Conservation (phyloP, 1,140 invertebrate genomes). For the Zaprionus davidi region DNA sequence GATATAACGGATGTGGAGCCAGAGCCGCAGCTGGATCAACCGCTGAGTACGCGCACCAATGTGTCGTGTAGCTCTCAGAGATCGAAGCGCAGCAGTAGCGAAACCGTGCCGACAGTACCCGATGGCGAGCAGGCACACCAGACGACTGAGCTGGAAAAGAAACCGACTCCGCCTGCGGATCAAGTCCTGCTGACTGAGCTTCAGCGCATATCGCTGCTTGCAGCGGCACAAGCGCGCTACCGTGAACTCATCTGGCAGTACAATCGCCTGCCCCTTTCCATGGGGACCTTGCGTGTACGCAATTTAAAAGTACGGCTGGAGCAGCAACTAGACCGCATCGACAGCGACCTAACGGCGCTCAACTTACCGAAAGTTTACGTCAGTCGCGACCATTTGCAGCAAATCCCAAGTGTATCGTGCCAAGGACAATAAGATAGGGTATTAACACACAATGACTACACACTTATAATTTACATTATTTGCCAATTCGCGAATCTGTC, state of each 20-base stretch:
- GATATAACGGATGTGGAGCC: slow-evolving; percentile 60
- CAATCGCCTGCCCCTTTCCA: slow-evolving; percentile 60
- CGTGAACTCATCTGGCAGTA: slow-evolving; percentile 55
- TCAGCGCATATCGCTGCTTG: slow-evolving; percentile 34
- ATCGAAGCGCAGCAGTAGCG: background rate
- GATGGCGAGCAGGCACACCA: background rate
- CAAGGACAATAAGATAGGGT: background rate
- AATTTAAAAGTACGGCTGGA: slow-evolving; percentile 59
- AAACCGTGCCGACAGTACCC: background rate
- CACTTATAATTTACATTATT: background rate
- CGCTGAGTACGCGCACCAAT: slow-evolving; percentile 11
- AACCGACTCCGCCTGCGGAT: background rate
- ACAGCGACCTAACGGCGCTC: slow-evolving; percentile 47
- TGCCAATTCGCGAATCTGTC: too few species aligned
- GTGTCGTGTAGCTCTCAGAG: slow-evolving; percentile 6
- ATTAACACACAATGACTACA: slow-evolving; percentile 1
- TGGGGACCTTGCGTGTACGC: slow-evolving; percentile 61
- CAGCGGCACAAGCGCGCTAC: slow-evolving; percentile 33
- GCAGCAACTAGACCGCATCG: slow-evolving; percentile 57
- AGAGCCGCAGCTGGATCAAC: slow-evolving; percentile 15
- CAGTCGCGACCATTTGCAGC: slow-evolving; percentile 27
- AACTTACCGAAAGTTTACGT: slow-evolving; percentile 39
- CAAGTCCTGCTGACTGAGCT: slow-evolving; percentile 36
- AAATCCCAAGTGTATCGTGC: slow-evolving; percentile 38
- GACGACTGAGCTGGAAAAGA: background rate